A percentile compares a stretch with the other conserved stretches of the same genome.
These are phyloP conservation scores for Chionomys nivalis DNA, from an alignment of 2,113 vertebrate species.

Conservation along the genomic window DNA sequence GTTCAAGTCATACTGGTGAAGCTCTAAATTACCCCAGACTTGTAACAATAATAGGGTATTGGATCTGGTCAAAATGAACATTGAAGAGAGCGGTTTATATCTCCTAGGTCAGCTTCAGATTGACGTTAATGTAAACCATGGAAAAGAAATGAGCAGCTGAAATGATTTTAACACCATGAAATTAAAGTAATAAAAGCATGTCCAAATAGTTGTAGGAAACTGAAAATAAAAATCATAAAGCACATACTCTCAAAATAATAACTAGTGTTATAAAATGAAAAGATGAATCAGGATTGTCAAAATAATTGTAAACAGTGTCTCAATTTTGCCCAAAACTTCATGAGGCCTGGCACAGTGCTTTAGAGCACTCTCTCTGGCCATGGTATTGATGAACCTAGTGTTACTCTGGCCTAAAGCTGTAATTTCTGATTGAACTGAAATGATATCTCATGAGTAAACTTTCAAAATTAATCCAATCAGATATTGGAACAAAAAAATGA, in stretches of 20 bases:
- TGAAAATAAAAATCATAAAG: background rate
- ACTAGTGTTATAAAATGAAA: background rate
- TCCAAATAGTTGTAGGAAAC: background rate
- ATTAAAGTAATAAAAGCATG: background rate
- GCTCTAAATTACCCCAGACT: background rate
- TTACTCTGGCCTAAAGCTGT: background rate
- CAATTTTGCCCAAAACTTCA: background rate
- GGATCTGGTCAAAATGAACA: background rate
- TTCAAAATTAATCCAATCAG: background rate
- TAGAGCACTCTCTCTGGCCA: background rate
- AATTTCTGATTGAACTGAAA: background rate
- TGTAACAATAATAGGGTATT: background rate
- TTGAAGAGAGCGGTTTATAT: background rate
- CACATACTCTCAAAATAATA: background rate
- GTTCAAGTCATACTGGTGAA: background rate
- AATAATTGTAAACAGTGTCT: background rate
- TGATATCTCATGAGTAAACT: background rate
- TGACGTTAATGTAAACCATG: background rate
- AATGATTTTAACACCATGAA: background rate
- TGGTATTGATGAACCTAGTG: fast-evolving
- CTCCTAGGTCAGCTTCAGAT: too few species aligned
- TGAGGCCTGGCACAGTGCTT: fast-evolving
- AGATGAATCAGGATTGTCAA: background rate
- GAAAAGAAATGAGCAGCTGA: background rate
- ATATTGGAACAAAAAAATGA: background rate